Base-by-base conservation (phyloP, 2,888 invertebrate species). In the Mongoloraphidia duomilia region DNA sequence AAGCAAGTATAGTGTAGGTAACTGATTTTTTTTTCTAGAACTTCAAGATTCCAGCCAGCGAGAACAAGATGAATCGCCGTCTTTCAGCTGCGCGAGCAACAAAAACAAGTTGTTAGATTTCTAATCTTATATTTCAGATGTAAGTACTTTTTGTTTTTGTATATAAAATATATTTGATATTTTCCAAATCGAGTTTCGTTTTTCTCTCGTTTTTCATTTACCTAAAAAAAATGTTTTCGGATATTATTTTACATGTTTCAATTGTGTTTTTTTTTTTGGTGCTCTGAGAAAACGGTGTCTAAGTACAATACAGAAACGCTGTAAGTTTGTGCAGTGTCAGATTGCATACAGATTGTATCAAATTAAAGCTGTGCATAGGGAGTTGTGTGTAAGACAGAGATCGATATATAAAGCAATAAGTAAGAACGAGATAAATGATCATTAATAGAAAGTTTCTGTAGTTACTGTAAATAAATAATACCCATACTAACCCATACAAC, bases 91-190 rank as follows among this genome's bases (percentile, higher is more conserved):
- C 63, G 73, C 75, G 40, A 73, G 75, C 54, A 71, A 71, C 54
- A 72, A 69, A 58, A 79, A 76, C 61, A 76, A 72, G 61, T 71
- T 76, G 58, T 70, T 83, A 57, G 82, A 83, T 60, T 83, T 83
- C 68, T 81, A 69, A 73, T 51, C 13, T 5, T 33, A 11, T 11
- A 36, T 9, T n/a, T 36, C 10, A 11, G 12, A 43, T 9, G 34
- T 43, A 33, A 34, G 40, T 39, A 9, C 9, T 39, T 39, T 39
- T 39, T 39, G 14, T 43, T 36, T 36, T 36, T 12, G 14, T 9
- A 40, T 13, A 8, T 40, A 40, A 44, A 35, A n/a, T 12, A 44
- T 14, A 36, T 9, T 12, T 14, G 12, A 14, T 13, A 45, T 34
- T n/a, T 37, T 12, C 2, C 10, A 36, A 3, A 12, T 8, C 45